Conservation (phyloP, 1,140 invertebrate genomes). For the Hypothenemus hampei region DNA sequence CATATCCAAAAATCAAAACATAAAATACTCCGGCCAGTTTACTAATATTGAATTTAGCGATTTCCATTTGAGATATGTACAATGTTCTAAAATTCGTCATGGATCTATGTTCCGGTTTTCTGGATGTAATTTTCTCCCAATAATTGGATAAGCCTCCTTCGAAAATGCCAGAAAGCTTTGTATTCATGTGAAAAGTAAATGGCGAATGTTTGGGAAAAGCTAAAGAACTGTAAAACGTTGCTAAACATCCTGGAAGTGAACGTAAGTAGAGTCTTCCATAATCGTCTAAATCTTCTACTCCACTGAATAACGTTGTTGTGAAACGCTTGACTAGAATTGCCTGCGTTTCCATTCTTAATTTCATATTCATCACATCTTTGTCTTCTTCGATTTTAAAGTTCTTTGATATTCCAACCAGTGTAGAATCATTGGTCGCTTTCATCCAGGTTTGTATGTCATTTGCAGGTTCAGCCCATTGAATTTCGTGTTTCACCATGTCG, state of each 20-base stretch:
- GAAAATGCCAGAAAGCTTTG: not conserved
- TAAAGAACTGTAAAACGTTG: conserved; percentile 15
- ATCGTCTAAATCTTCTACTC: conserved; percentile 13
- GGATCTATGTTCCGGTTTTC: conserved; percentile 9
- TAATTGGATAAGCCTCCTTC: conserved; percentile 2
- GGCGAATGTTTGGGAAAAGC: conserved; percentile 17
- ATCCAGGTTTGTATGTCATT: conserved; percentile 12
- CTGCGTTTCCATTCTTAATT: not conserved
- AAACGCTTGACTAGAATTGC: conserved; percentile 10
- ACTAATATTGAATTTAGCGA: conserved; percentile 3
- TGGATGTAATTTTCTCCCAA: conserved; percentile 2
- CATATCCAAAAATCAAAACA: conserved; percentile 13
- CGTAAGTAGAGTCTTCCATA: conserved; percentile 9
- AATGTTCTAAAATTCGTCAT: conserved; percentile 16
- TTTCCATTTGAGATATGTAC: conserved; percentile 1
- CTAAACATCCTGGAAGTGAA: conserved; percentile 16
- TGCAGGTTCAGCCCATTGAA: conserved; percentile 13
- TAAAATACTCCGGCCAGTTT: conserved; percentile 15
- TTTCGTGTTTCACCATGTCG: conserved; percentile 9
- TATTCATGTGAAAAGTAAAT: conserved; percentile 9
- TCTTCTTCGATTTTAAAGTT: conserved; percentile 11
- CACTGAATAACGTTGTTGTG: not conserved
- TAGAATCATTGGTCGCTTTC: conserved; percentile 5
- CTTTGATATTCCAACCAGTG: conserved; percentile 5
- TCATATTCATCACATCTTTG: not conserved